Conservation (phyloP, 2,113 vertebrate species). For the Falco punctatus region DNA sequence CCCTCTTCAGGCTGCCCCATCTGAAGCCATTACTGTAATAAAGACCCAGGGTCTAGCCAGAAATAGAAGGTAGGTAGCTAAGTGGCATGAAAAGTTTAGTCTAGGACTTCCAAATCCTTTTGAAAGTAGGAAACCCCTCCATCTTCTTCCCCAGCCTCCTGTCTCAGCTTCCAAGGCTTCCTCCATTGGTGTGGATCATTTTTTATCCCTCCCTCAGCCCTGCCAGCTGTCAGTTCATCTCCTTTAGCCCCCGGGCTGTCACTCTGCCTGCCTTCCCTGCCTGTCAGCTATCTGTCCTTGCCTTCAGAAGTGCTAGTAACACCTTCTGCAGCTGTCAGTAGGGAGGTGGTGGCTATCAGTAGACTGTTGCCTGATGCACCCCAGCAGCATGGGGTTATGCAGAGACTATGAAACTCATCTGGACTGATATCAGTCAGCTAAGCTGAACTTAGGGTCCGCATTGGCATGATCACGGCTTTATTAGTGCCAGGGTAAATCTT, state of each 20-base stretch:
- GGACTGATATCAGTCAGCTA: neutral
- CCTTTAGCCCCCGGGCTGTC: neutral
- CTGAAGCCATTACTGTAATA: neutral
- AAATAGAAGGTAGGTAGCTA: neutral
- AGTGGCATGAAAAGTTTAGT: neutral
- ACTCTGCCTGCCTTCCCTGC: neutral
- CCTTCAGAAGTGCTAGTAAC: neutral
- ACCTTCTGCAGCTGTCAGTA: neutral
- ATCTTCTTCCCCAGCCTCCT: neutral
- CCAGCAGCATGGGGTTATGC: neutral
- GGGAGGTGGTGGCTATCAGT: neutral
- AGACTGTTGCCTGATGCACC: neutral
- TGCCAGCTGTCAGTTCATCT: neutral
- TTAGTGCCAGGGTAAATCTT: neutral
- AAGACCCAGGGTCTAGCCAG: neutral
- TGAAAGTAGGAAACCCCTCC: neutral
- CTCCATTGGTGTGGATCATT: neutral
- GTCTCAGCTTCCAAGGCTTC: neutral
- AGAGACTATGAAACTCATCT: neutral
- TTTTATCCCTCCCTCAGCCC: neutral
- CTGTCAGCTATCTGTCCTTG: neutral
- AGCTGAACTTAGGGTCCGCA: neutral
- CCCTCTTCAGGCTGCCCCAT: neutral
- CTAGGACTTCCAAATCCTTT: neutral
- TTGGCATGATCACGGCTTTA: neutral